Evolutionary conservation across 1,140 invertebrate species (phyloP).

Genomic region (Rhizoglyphus robini): DNA sequence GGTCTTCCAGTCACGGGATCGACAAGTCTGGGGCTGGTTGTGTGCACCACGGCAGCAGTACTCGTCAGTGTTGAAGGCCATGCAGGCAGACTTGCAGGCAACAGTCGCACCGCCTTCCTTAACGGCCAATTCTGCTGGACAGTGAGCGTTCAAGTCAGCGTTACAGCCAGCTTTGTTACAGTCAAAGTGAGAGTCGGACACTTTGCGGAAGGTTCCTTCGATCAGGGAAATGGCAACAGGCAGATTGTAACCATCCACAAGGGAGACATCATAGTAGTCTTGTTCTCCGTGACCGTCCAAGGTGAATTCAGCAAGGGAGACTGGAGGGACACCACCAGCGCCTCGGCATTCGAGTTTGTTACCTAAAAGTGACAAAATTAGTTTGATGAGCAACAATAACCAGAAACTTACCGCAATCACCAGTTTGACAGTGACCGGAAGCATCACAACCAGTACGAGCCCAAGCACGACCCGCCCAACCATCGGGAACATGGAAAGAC

Average conservation of each 20-base stretch:
- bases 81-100: constrained; percentile 6
- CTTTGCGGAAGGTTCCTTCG: constrained; percentile 16
- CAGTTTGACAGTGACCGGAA: constrained; percentile 31
- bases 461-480: constrained; percentile 33
- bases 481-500: constrained; percentile 16
- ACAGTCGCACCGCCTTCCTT: constrained; percentile 28
- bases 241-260: constrained; percentile 32
- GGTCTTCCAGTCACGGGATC: constrained; percentile 30
- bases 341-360: constrained; percentile 11
- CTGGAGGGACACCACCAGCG: constrained; percentile 27
- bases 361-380: too few relatives aligned
- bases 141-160: constrained; percentile 32
- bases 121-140: constrained; percentile 32
- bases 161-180: constrained; percentile 30
- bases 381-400: too few relatives aligned
- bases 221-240: constrained; percentile 27
- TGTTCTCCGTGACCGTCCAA: constrained; percentile 25
- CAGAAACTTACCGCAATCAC: constrained; percentile 37
- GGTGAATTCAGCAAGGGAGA: constrained; percentile 31
- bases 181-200: constrained; percentile 20
- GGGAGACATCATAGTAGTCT: constrained; percentile 31
- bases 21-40: constrained; percentile 32
- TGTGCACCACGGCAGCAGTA: constrained; percentile 37
- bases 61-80: constrained; percentile 30
- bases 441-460: constrained; percentile 34